Percentiles rank a stretch among this genome's conserved stretches.
Evolutionary conservation across 30 jellyfish, hydroid and myxozoan genomes (phyloP).

Genomic region (Rhopilema esculentum): DNA sequence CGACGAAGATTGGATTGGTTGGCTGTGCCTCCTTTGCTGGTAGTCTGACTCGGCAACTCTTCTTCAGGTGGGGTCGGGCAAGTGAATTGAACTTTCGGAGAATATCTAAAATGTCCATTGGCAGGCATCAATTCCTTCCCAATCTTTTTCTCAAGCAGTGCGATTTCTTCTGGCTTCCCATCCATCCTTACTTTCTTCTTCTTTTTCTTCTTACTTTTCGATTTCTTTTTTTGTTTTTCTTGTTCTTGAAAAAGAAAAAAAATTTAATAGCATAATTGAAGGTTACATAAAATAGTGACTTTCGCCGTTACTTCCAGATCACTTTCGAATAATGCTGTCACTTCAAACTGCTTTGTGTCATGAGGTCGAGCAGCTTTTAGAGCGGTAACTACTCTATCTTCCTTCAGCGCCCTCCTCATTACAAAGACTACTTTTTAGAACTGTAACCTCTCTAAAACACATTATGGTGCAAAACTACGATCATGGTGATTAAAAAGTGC

Average conservation of each 20-base stretch:
- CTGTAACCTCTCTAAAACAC: too few relatives aligned
- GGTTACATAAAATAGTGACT: too few relatives aligned
- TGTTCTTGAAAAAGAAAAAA: background rate
- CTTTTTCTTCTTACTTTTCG: constrained; percentile 19
- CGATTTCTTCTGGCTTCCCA: constrained; percentile 53
- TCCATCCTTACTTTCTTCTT: constrained; percentile 45
- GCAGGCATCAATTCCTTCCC: constrained; percentile 21
- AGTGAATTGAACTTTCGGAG: constrained; percentile 23
- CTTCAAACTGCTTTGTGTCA: too few relatives aligned
- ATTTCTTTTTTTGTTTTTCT: background rate
- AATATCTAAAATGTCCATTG: constrained; percentile 40
- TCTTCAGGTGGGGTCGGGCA: constrained; percentile 50
- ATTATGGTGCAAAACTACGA: too few relatives aligned
- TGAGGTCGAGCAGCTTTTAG: too few relatives aligned
- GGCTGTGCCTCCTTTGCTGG: background rate
- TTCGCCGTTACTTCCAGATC: too few relatives aligned
- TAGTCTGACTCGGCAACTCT: background rate
- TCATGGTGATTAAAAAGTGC: too few relatives aligned
- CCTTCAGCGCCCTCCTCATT: too few relatives aligned
- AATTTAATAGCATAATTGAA: background rate
- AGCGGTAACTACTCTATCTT: too few relatives aligned
- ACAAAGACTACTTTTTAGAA: too few relatives aligned
- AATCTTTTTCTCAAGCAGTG: constrained; percentile 26
- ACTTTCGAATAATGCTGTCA: too few relatives aligned
- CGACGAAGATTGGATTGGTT: constrained; percentile 46